These are phyloP conservation scores for Datnioides undecimradiatus DNA, from an alignment of 2,113 vertebrate species.

Conservation along the genomic window DNA sequence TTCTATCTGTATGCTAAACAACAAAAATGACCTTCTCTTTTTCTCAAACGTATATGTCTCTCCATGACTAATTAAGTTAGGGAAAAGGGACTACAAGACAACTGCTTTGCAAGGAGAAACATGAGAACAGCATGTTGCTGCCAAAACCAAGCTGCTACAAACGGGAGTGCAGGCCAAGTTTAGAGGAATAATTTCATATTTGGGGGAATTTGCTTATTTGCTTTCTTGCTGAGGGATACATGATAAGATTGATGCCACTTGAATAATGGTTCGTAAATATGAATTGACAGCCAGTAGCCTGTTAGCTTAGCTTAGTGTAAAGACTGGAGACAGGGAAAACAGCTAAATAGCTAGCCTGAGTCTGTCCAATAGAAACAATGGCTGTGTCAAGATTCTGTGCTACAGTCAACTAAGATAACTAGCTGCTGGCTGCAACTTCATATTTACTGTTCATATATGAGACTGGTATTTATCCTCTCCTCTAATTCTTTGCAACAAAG, in stretches of 20 bases:
- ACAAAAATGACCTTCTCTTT: slow-evolving; percentile 68
- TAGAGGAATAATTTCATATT: slow-evolving; percentile 9
- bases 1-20: slow-evolving; percentile 63
- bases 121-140: slow-evolving; percentile 29
- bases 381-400: background rate
- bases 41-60: slow-evolving; percentile 40
- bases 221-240: background rate
- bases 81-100: slow-evolving; percentile 13
- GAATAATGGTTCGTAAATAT: no score
- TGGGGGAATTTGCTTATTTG: background rate
- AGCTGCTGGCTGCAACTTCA: background rate
- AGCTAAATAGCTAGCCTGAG: no score
- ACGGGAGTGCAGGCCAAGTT: background rate
- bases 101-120: slow-evolving; percentile 40
- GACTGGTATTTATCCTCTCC: background rate
- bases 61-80: slow-evolving; percentile 61
- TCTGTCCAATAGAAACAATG: no score
- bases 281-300: no score
- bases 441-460: background rate
- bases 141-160: slow-evolving; percentile 3
- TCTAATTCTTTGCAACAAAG: background rate
- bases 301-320: no score
- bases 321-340: no score
- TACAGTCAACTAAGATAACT: background rate
- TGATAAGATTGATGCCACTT: background rate